Conservation (phyloP, 2,888 invertebrate species). For the Cryptosula pallasiana region DNA sequence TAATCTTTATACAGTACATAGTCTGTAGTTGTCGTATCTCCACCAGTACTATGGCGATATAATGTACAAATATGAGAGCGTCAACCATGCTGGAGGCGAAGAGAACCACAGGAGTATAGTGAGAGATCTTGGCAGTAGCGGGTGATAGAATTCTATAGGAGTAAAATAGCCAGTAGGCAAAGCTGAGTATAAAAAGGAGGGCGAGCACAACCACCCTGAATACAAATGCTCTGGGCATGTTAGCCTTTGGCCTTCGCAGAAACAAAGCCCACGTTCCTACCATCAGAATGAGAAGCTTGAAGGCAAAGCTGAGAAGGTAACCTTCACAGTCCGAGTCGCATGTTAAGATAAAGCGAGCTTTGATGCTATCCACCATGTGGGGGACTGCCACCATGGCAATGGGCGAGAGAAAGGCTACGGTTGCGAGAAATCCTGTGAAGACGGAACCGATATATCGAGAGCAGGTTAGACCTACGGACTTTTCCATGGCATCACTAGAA, state of each 20-base stretch:
- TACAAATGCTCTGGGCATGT: constrained; percentile 84
- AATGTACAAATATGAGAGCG: constrained; percentile 88
- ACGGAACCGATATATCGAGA: constrained; percentile 70
- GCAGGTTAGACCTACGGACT: constrained; percentile 43
- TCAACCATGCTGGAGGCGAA: constrained; percentile 90
- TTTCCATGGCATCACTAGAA: constrained; percentile 29
- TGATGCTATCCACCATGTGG: constrained; percentile 61
- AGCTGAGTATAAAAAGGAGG: constrained; percentile 81
- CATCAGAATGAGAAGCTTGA: constrained; percentile 80
- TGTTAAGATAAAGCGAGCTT: constrained; percentile 28
- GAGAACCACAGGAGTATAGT: constrained; percentile 78
- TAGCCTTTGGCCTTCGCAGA: constrained; percentile 74
- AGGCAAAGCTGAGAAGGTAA: constrained; percentile 79
- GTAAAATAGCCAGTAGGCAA: constrained; percentile 97
- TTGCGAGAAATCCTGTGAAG: constrained; percentile 71
- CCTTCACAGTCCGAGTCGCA: constrained; percentile 64
- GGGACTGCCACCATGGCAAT: constrained; percentile 91
- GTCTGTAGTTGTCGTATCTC: constrained; percentile 89
- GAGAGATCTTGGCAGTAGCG: not conserved
- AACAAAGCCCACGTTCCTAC: constrained; percentile 91
- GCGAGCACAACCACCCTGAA: constrained; percentile 83
- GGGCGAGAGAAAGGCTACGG: constrained; percentile 83
- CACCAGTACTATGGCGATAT: constrained; percentile 83
- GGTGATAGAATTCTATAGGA: constrained; percentile 59
- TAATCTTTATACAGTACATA: constrained; percentile 66